phyloP scores from a whole-genome alignment of 2,888 invertebrate species.

The Barypeithes pellucidus region DNA sequence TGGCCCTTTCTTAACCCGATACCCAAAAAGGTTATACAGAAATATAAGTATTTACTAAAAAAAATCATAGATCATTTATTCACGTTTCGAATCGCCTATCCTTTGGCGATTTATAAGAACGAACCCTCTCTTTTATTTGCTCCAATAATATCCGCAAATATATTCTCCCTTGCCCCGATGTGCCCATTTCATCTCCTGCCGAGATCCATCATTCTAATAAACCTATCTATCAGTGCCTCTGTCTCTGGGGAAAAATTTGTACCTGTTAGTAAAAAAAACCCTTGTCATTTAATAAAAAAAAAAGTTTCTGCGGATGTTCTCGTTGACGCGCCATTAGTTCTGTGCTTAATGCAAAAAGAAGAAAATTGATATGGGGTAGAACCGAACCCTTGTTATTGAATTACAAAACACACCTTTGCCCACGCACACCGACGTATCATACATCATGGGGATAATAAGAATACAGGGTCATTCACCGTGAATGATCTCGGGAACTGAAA shows the following conservation, averaged over 20 bases:
- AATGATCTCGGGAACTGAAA: too few relatives aligned
- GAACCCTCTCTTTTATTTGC: slow-evolving; percentile 18
- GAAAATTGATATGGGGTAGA: slow-evolving; percentile 1
- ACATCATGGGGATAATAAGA: too few relatives aligned
- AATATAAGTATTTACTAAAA: neutral
- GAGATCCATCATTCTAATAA: slow-evolving; percentile 26
- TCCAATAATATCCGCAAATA: slow-evolving; percentile 18
- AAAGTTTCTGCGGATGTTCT: slow-evolving; percentile 9
- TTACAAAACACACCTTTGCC: neutral
- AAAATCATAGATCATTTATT: slow-evolving; percentile 8
- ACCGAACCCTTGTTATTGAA: neutral
- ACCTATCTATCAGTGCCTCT: slow-evolving; percentile 25
- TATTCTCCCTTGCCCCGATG: slow-evolving; percentile 12
- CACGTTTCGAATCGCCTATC: neutral
- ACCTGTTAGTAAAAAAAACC: slow-evolving; percentile 20
- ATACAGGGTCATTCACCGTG: too few relatives aligned
- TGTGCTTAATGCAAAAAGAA: slow-evolving; percentile 2
- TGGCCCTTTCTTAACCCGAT: too few relatives aligned
- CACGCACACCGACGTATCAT: neutral
- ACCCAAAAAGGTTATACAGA: neutral
- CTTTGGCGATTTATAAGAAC: slow-evolving; percentile 16
- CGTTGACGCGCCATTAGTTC: neutral
- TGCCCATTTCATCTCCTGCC: slow-evolving; percentile 16
- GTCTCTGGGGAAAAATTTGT: slow-evolving; percentile 20
- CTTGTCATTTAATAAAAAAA: slow-evolving; percentile 24